Evolutionary conservation across 2,888 invertebrate species (phyloP).

Genomic region (Andrena bucephala): DNA sequence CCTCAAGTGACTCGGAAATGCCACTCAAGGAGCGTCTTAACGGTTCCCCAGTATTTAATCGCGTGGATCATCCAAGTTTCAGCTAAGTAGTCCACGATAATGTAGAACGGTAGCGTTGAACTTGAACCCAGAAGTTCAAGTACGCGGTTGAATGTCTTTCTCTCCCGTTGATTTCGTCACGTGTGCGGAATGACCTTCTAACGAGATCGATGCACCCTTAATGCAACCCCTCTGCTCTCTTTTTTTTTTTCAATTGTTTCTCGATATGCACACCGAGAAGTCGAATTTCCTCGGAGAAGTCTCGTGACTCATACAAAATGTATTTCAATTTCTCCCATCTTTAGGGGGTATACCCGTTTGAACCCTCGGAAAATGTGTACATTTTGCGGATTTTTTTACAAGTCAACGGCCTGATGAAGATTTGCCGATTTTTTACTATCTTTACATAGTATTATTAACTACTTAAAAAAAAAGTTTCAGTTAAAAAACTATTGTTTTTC

Average conservation of each 20-base stretch:
- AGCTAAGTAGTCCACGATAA: background rate
- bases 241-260: background rate
- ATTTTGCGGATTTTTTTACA: no score
- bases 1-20: background rate
- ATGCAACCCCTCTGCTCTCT: background rate
- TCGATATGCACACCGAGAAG: background rate
- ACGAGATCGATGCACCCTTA: conserved; percentile 4
- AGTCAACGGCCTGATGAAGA: no score
- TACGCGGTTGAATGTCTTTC: conserved; percentile 31
- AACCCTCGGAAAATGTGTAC: no score
- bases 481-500: no score
- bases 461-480: no score
- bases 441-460: no score
- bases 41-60: background rate
- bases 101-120: conserved; percentile 35
- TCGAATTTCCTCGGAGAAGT: no score
- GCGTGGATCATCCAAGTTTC: background rate
- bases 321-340: no score
- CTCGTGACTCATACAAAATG: no score
- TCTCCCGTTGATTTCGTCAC: conserved; percentile 33
- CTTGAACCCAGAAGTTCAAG: conserved; percentile 52
- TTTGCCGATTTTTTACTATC: no score
- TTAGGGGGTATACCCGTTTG: no score
- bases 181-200: background rate
- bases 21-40: background rate